Base-by-base conservation (phyloP, 2,113 vertebrate species). In the Periophthalmus modestus region DNA sequence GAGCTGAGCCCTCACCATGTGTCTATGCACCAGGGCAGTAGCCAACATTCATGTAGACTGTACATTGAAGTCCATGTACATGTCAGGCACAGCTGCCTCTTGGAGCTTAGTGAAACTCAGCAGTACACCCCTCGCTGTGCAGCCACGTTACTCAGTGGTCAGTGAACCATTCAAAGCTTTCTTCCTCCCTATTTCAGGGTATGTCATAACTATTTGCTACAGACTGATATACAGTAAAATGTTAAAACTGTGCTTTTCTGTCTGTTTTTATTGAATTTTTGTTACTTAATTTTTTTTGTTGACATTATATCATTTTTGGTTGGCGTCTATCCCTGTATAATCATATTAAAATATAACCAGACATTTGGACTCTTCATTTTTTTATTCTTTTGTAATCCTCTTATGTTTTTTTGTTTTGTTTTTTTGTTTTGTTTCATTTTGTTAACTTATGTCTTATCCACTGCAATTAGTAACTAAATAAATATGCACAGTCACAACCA, bases 341-440 rank as follows among this genome's bases (percentile, higher is more conserved):
- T 92, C 95, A 96, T 96, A 97, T 98, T 98, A 97, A 98, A 97
- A 93, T 96, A 93, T 97, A 97, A 97, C 92, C 95, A 93, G 96
- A 94, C 91, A 93, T 94, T 92, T 93, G 92, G 95, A 95, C 93
- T 97, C 91, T 87, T 91, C 77, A 28, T 82, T 91, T 89, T 43
- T 77, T 80, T 80, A 85, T 82, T 74, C 67, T 66, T 88, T 76
- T 80, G 78, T 78, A 88, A 72, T 79, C 68, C 69, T 76, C 57
- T 85, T 82, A 68, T 82, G 33, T 73, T 88, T 82, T 62, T 74
- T 87, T n/a, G n/a, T n/a, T n/a, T n/a, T n/a, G n/a, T n/a, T n/a
- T n/a, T n/a, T n/a, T n/a, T n/a, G n/a, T 47, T 82, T 34, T 46
- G 16, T 55, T 66, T 81, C 72, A 7, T n/a, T 66, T 39, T 79